Evolutionary conservation across 2,888 invertebrate species (phyloP), one percentile per base, ranked within the genome.

Genomic region (Emmelina monodactyla): DNA sequence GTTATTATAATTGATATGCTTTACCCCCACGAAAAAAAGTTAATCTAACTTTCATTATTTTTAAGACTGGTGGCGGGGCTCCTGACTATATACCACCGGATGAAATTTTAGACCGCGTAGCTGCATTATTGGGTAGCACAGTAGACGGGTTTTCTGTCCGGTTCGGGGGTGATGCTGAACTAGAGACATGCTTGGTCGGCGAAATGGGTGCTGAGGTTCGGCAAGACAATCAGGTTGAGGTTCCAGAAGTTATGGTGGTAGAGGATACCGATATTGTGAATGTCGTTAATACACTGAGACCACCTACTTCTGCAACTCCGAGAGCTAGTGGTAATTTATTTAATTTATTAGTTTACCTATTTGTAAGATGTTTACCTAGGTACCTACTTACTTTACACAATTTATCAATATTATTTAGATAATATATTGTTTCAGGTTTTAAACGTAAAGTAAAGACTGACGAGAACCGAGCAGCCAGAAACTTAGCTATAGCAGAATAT

Each of bases 11-110:
- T n/a, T n/a, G n/a, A n/a, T n/a, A n/a, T n/a, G n/a, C n/a, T n/a
- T n/a, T n/a, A n/a, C n/a, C n/a, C n/a, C n/a, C n/a, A n/a, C n/a
- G n/a, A n/a, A n/a, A n/a, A n/a, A n/a, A n/a, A n/a, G n/a, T n/a
- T n/a, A n/a, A n/a, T n/a, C n/a, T n/a, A n/a, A n/a, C n/a, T n/a
- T n/a, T n/a, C n/a, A n/a, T n/a, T n/a, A n/a, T 22, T 32, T 43
- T 40, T 10, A 36, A 40, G 45, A 43, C 43, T 33, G 42, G 43
- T 29, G 39, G 42, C 35, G 43, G 43, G 16, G 36, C 38, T 14
- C 37, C 38, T 14, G 38, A 39, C 22, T 46, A 31, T 31, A 37
- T 41, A 15, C 42, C 41, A 35, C 44, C 41, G 30, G 44, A 40
- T 39, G 41, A 43, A 30, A 28, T 31, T 5, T 31, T 43, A 31